Percentiles rank a stretch among this genome's conserved stretches.
These are phyloP conservation scores for Amblyopsis hoosieri DNA, from an alignment of 2,797 vertebrate species.

Conservation along the genomic window DNA sequence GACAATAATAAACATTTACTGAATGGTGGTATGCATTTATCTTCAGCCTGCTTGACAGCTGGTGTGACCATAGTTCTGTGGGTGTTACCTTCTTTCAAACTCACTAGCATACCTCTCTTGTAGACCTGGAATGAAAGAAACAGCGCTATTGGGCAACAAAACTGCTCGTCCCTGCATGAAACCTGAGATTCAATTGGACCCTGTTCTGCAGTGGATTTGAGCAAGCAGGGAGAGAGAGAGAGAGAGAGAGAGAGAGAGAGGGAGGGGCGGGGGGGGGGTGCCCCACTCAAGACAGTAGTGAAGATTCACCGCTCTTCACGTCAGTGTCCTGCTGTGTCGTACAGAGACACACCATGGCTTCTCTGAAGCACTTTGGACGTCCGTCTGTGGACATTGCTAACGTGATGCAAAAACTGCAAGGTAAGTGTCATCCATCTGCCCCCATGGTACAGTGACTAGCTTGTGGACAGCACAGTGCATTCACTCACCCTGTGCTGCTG, in stretches of 20 bases:
- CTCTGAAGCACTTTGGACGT: slow-evolving; percentile 72
- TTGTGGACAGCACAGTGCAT: slow-evolving; percentile 11
- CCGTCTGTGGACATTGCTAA: slow-evolving; percentile 86
- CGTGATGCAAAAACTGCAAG: slow-evolving; percentile 95
- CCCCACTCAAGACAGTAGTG: slow-evolving; percentile 47
- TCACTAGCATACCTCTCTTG: slow-evolving; percentile 51
- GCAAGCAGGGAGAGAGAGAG: slow-evolving; percentile 32
- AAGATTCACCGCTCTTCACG: slow-evolving; percentile 33
- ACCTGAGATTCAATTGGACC: slow-evolving; percentile 55
- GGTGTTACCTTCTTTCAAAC: slow-evolving; percentile 24
- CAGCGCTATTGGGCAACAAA: slow-evolving; percentile 57
- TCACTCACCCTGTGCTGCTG: slow-evolving; percentile 46
- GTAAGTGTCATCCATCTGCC: slow-evolving; percentile 74
- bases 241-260: slow-evolving; percentile 39
- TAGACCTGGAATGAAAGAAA: slow-evolving; percentile 66
- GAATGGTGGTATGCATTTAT: too few species aligned
- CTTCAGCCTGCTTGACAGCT: neutral
- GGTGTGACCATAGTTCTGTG: slow-evolving; percentile 16
- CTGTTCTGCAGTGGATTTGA: slow-evolving; percentile 52
- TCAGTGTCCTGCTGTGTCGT: slow-evolving; percentile 43
- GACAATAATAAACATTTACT: too few species aligned
- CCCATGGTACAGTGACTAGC: slow-evolving; percentile 1
- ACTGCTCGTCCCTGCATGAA: slow-evolving; percentile 49
- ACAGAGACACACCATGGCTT: slow-evolving; percentile 80
- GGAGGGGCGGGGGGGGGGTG: slow-evolving; percentile 59